Evolutionary conservation across 2,113 vertebrate species (phyloP), one percentile per base, ranked within the genome.

Genomic region (Embiotoca jacksoni): DNA sequence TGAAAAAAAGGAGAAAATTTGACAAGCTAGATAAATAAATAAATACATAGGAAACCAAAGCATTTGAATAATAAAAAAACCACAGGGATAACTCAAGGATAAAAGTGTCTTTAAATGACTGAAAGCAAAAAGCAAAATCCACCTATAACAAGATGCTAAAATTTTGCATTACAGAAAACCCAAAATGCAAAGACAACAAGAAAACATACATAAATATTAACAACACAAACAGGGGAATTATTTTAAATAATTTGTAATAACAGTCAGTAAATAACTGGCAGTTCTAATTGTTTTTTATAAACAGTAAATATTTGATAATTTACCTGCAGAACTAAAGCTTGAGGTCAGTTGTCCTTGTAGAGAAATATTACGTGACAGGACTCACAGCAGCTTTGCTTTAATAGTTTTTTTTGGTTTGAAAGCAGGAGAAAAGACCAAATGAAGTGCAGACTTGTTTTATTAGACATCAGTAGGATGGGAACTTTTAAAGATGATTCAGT

Each of bases 401-500:
- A 16, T 65, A 53, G 32, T 50, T 58, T 0, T 65, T 35, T 23
- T 44, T 35, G 15, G 23, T 31, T 53, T 63, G 52, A 70, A 46
- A 75, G 53, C 37, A 5, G 62, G 56, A 73, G 68, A 50, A 62
- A 82, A 58, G 63, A 73, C 46, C 47, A 44, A 63, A 16, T 46
- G 58, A 69, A 10, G 50, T 5, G 39, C 4, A 7, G 44, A 32
- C 35, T 32, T 4, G 62, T 78, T 67, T 62, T 50, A 73, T 47
- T 49, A 55, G 70, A 67, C n/a, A 36, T 31, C 3, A 1, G 62
- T 6, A 3, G 5, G 37, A 58, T 7, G n/a, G 4, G 7, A 54
- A 16, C 11, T 41, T 70, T 16, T 47, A 16, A 56, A 72, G 76
- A 58, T 5, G 13, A 72, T 54, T 33, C 11, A 30, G 35, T 31